A percentile compares a stretch with the other conserved stretches of the same genome.
These are phyloP conservation scores for Aphelenchoides besseyi DNA, from an alignment of 1,140 invertebrate species.

Conservation along the genomic window DNA sequence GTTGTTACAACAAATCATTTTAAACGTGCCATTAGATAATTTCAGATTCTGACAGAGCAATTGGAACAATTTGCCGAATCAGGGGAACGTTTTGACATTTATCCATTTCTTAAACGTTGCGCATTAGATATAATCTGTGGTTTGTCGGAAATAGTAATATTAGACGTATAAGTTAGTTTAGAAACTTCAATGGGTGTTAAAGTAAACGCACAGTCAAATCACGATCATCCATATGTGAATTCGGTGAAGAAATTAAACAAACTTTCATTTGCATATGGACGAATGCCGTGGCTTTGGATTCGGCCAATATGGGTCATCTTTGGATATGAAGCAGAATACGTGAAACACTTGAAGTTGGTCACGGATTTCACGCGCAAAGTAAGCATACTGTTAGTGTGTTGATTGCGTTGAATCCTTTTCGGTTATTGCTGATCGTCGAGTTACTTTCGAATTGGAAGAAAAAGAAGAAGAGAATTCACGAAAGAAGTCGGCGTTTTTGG, in stretches of 20 bases:
- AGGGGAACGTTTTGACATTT: conserved; percentile 67
- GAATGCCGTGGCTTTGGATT: conserved; percentile 51
- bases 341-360: conserved; percentile 40
- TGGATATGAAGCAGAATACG: conserved; percentile 35
- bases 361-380: conserved; percentile 37
- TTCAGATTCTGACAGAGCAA: conserved; percentile 69
- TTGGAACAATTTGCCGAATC: conserved; percentile 67
- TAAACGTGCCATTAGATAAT: conserved; percentile 66
- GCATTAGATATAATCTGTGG: conserved; percentile 81
- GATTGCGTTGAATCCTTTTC: conserved; percentile 16
- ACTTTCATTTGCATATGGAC: conserved; percentile 52
- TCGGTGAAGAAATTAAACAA: conserved; percentile 69
- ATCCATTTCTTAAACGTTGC: conserved; percentile 71
- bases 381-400: no score
- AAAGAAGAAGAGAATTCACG: conserved; percentile 23
- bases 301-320: conserved; percentile 38
- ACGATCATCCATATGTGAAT: conserved; percentile 70
- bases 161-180: conserved; percentile 7
- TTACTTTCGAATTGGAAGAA: conserved; percentile 16
- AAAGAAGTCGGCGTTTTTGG: conserved; percentile 77
- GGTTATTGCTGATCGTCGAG: conserved; percentile 42
- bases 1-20: conserved; percentile 69
- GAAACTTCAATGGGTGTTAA: conserved; percentile 80
- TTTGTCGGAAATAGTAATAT: background rate
- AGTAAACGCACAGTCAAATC: conserved; percentile 70